A percentile compares a stretch with the other conserved stretches of the same genome.
Evolutionary conservation across 2,797 vertebrate species (phyloP).

Genomic region (Valencia hispanica): DNA sequence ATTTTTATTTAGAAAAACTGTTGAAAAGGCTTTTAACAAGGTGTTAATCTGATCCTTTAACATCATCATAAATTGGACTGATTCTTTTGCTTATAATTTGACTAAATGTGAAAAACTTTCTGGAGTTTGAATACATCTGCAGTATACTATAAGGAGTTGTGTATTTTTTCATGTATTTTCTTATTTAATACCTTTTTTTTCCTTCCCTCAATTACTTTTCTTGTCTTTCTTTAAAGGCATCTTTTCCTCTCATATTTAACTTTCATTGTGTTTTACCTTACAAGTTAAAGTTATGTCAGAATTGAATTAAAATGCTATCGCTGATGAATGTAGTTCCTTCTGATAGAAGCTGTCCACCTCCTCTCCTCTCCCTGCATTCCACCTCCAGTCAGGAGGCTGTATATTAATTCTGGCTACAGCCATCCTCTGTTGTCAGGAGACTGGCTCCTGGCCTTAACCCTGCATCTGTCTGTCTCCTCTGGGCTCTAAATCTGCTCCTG

Average conservation of each 20-base stretch:
- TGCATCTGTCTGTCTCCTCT: conserved; percentile 58
- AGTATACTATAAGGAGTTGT: background rate
- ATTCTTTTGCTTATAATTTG: too few species aligned
- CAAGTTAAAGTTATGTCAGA: background rate
- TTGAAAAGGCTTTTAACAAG: too few species aligned
- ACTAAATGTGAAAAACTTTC: too few species aligned
- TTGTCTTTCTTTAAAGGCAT: background rate
- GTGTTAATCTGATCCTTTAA: too few species aligned
- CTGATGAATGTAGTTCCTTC: conserved; percentile 41
- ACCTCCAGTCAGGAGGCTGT: conserved; percentile 51
- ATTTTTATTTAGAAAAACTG: too few species aligned
- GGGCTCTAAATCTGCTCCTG: conserved; percentile 65
- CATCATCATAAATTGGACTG: too few species aligned
- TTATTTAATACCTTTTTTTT: background rate
- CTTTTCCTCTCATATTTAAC: background rate
- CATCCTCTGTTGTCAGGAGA: conserved; percentile 57
- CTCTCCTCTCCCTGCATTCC: conserved; percentile 52
- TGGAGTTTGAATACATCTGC: background rate
- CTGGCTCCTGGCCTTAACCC: conserved; percentile 69
- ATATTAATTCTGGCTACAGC: conserved; percentile 64
- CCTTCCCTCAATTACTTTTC: background rate
- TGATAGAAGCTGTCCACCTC: conserved; percentile 39
- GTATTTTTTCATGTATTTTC: too few species aligned
- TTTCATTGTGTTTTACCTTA: background rate
- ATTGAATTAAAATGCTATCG: conserved; percentile 34